Conservation (phyloP, 2,888 invertebrate species). For the Argyresthia albistria region DNA sequence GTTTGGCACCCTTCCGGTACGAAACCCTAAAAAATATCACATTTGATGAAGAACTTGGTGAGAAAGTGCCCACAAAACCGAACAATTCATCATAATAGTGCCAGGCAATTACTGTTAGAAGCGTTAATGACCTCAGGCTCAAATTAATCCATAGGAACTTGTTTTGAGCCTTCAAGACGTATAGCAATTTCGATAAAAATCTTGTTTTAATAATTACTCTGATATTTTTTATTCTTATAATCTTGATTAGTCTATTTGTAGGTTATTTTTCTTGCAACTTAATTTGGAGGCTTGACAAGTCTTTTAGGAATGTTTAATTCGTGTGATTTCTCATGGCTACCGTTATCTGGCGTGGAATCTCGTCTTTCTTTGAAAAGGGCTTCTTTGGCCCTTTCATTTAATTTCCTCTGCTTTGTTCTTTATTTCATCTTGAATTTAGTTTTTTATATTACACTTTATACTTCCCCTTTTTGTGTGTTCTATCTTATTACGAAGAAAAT, state of each 20-base stretch:
- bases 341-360: conserved; percentile 38
- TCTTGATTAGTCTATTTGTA: conserved; percentile 64
- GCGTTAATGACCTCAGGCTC: conserved; percentile 60
- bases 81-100: conserved; percentile 68
- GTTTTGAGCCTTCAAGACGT: conserved; percentile 59
- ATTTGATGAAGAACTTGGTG: conserved; percentile 19
- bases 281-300: conserved; percentile 58
- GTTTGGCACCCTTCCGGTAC: no score
- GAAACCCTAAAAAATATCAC: not conserved
- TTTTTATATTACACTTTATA: not conserved
- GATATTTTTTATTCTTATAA: conserved; percentile 57
- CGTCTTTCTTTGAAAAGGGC: conserved; percentile 25
- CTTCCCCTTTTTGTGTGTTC: not conserved
- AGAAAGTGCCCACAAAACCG: conserved; percentile 55
- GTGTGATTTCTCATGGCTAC: conserved; percentile 48
- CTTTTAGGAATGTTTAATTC: conserved; percentile 54
- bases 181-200: conserved; percentile 65
- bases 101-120: conserved; percentile 63
- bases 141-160: conserved; percentile 61
- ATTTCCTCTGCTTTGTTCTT: conserved; percentile 8
- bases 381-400: conserved; percentile 2
- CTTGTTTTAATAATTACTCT: conserved; percentile 67
- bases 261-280: conserved; percentile 54
- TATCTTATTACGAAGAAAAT: not conserved
- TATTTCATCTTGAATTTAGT: not conserved